phyloP scores from a whole-genome alignment of 2,888 invertebrate genomes.

The Caenorhabditis imperialis region DNA sequence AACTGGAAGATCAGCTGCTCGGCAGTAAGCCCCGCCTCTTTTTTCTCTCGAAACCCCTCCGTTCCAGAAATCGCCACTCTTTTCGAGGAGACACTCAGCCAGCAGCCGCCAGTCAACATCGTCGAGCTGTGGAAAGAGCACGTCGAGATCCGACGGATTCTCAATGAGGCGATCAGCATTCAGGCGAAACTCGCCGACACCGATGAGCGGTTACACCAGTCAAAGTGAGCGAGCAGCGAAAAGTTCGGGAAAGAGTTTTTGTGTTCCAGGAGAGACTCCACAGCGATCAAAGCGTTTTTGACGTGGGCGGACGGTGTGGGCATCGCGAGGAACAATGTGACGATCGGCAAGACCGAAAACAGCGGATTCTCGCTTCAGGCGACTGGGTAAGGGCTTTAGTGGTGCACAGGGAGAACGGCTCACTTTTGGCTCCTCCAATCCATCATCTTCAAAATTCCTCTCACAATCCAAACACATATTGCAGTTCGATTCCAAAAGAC shows the following conservation, averaged over 20 bases:
- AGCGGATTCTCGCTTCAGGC: constrained; percentile 51
- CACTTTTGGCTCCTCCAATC: no score
- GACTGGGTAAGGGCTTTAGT: no score
- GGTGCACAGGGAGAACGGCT: no score
- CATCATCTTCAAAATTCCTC: no score
- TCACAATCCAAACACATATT: no score
- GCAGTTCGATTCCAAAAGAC: constrained; percentile 42
- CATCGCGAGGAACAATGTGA: constrained; percentile 58
- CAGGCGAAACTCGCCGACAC: constrained; percentile 34
- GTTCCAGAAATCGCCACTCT: constrained; percentile 47
- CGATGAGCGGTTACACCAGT: constrained; percentile 17
- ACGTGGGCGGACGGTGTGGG: constrained; percentile 65
- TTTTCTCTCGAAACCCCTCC: no score
- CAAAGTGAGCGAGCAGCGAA: constrained; percentile 1
- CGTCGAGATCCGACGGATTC: constrained; percentile 55
- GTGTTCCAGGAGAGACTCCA: constrained; percentile 18
- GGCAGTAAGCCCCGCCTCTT: constrained; percentile 21
- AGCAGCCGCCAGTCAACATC: constrained; percentile 59
- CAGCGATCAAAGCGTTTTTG: constrained; percentile 57
- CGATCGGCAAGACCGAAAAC: constrained; percentile 44
- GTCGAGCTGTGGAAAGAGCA: constrained; percentile 72
- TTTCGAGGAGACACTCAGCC: constrained; percentile 58
- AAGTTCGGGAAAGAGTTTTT: constrained; percentile 1
- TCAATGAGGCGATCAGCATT: constrained; percentile 35
- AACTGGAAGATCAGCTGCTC: constrained; percentile 38